Base-by-base conservation (phyloP, 1,140 invertebrate genomes). In the Condylostylus longicornis region DNA sequence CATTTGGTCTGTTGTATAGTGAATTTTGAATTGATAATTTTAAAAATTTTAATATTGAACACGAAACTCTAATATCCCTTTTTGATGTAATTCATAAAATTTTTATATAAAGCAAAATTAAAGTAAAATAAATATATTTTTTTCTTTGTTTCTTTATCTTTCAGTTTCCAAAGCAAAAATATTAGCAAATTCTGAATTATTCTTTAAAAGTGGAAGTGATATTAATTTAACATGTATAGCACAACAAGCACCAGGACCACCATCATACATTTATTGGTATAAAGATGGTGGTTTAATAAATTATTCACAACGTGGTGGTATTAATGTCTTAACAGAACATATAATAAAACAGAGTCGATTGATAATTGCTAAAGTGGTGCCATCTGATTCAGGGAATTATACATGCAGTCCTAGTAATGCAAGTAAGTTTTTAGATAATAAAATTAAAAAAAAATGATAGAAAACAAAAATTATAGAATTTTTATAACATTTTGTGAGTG, bases 221-320 rank as follows among this genome's bases (percentile, higher is more conserved):
- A 86, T 90, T 55, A 89, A 88, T 66, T 69, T 90, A 48, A 89
- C 84, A 33, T 89, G 86, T 63, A 71, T 83, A 42, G 83, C 87
- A 5, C 69, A 75, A 43, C 78, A 87, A 55, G 83, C 82, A 18
- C 82, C 85, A 0, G 82, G 84, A 44, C 83, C 84, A n/a, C 85
- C 85, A 25, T 75, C 75, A 47, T 88, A 85, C 63, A 88, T 91
- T 59, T 85, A 86, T 61, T 90, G 86, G 86, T 87, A 88, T 61
- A 79, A 82, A 46, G 84, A 82, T 30, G 74, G 74, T 9, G 73
- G 82, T 53, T 79, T 90, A 41, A 82, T 89, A 55, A 89, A 88
- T 66, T 88, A 89, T 61, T 82, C 80, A 34, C 74, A 82, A 49
- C 70, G 82, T 12, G 78, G 82, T 23, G 79, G 83, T 28, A 86